Conservation (phyloP, 2,113 vertebrate species). For the Amazona vittata region DNA sequence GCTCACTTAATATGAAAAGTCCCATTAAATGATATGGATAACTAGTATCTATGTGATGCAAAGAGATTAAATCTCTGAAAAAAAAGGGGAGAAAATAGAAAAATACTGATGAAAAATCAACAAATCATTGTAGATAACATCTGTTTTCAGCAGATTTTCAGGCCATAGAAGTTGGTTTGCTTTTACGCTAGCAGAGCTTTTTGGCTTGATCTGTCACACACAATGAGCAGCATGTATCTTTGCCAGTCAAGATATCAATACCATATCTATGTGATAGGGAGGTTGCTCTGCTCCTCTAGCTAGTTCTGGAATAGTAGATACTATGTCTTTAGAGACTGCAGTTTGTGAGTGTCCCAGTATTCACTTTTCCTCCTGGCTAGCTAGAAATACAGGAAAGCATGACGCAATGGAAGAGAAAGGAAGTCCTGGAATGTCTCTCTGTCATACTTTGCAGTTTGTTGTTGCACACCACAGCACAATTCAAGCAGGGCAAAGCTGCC, state of each 20-base stretch:
- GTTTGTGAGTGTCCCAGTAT: not conserved
- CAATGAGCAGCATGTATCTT: not conserved
- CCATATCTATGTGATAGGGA: accelerated
- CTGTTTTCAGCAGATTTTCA: not conserved
- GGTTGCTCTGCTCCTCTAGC: not conserved
- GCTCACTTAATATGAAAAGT: not conserved
- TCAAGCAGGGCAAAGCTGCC: not conserved
- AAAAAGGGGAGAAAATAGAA: not conserved
- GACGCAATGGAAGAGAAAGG: not conserved
- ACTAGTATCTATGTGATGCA: not conserved
- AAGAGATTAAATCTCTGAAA: not conserved
- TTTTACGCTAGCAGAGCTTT: not conserved
- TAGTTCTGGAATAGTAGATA: not conserved
- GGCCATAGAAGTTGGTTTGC: not conserved
- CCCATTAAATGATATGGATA: not conserved
- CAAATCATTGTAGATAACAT: not conserved
- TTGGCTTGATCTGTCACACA: not conserved
- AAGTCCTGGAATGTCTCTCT: not conserved
- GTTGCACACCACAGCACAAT: not conserved
- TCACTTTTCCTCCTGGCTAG: not conserved
- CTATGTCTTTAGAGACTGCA: not conserved
- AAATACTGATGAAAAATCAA: not conserved
- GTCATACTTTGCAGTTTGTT: not conserved
- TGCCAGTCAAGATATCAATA: not conserved
- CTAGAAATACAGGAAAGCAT: not conserved